A percentile compares a stretch with the other conserved stretches of the same genome.
Evolutionary conservation across 2,113 vertebrate species (phyloP).

Genomic region (Aegithalos caudatus): DNA sequence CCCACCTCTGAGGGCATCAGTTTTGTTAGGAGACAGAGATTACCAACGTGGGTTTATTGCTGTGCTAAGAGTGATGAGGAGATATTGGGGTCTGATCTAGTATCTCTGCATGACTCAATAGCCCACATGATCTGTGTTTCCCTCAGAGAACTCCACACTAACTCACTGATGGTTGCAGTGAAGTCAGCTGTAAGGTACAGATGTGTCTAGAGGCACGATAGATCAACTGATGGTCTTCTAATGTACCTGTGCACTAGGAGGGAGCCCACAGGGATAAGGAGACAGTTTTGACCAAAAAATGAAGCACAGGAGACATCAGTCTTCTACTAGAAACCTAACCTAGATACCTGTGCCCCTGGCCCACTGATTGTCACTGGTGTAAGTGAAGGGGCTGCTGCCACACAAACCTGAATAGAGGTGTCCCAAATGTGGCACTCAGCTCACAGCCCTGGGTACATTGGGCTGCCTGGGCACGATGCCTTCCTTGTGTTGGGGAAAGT

Average conservation of each 20-base stretch:
- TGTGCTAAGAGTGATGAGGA: neutral
- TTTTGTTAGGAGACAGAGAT: neutral
- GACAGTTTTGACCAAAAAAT: neutral
- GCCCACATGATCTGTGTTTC: neutral
- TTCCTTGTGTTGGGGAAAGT: neutral
- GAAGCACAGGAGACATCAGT: neutral
- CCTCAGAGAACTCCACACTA: neutral
- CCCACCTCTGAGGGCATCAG: neutral
- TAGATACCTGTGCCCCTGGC: neutral
- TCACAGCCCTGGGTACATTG: neutral
- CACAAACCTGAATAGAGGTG: neutral
- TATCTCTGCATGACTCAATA: neutral
- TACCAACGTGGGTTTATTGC: neutral
- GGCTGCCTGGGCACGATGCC: accelerated
- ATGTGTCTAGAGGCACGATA: neutral
- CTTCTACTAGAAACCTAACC: neutral
- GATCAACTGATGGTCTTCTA: neutral
- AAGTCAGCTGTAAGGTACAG: neutral
- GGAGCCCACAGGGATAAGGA: neutral
- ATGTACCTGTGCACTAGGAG: neutral
- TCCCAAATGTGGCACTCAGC: neutral
- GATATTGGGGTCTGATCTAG: neutral
- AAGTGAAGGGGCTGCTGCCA: neutral
- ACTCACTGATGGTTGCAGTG: neutral
- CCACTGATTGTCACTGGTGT: neutral